These are phyloP conservation scores for Apis mellifera DNA, from an alignment of 1,140 invertebrate genomes.

Conservation along the genomic window DNA sequence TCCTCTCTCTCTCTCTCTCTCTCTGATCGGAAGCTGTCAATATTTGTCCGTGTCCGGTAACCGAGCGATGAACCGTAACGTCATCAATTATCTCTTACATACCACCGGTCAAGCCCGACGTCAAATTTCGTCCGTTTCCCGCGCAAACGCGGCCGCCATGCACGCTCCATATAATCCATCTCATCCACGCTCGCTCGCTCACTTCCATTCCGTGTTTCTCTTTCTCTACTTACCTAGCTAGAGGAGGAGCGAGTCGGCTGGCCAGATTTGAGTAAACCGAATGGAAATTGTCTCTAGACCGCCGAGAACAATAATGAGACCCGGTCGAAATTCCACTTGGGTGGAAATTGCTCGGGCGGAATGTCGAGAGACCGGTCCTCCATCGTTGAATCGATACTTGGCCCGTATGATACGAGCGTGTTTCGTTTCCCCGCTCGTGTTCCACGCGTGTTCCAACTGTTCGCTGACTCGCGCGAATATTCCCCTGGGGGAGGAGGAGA, in stretches of 20 bases:
- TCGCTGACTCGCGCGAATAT: constrained; percentile 48
- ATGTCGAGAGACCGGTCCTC: constrained; percentile 67
- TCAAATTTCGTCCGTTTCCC: constrained; percentile 68
- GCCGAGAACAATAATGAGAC: constrained; percentile 71
- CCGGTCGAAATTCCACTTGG: constrained; percentile 68
- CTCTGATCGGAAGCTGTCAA: constrained; percentile 74
- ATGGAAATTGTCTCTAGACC: constrained; percentile 71
- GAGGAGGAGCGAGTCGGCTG: neutral
- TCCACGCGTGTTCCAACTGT: constrained; percentile 47
- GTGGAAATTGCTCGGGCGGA: constrained; percentile 69
- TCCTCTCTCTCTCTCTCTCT: too few species aligned
- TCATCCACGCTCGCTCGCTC: neutral
- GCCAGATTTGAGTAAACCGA: constrained; percentile 61
- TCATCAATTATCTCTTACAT: constrained; percentile 78
- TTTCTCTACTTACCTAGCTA: constrained; percentile 45
- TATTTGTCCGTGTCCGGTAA: constrained; percentile 72
- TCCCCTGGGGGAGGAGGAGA: constrained; percentile 27
- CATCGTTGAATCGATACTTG: constrained; percentile 69
- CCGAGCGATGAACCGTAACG: constrained; percentile 71
- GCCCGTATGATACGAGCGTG: constrained; percentile 44
- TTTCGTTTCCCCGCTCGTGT: constrained; percentile 42
- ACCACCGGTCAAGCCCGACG: constrained; percentile 59
- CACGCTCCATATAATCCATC: neutral
- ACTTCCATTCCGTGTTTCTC: neutral
- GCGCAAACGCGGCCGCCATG: constrained; percentile 17